These are phyloP conservation scores for Penaeus monodon DNA, from an alignment of 2,888 invertebrate genomes.

Conservation along the genomic window DNA sequence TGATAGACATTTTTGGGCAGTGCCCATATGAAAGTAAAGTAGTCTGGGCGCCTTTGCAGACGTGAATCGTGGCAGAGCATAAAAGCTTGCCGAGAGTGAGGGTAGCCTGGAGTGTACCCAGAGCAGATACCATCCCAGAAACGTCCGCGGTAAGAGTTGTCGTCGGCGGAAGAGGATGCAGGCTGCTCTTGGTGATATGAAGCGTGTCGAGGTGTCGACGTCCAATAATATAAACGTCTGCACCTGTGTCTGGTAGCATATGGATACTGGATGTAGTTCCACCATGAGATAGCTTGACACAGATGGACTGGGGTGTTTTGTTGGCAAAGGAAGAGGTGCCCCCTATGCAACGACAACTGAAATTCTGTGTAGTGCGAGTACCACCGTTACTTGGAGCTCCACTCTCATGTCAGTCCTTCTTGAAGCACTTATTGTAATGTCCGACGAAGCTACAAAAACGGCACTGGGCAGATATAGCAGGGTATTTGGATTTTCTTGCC, in stretches of 20 bases:
- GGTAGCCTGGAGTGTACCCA: conserved; percentile 6
- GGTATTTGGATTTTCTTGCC: background rate
- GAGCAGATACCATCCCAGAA: conserved; percentile 10
- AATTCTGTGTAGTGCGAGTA: background rate
- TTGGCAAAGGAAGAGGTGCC: background rate
- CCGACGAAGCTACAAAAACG: background rate
- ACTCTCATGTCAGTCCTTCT: background rate
- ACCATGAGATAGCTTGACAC: background rate
- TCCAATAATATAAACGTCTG: background rate
- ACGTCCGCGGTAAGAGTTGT: background rate
- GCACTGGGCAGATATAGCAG: background rate
- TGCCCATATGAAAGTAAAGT: conserved; percentile 9
- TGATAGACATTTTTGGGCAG: background rate
- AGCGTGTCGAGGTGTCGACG: conserved; percentile 8
- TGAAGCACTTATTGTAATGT: background rate
- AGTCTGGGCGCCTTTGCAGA: background rate
- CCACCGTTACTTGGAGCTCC: background rate
- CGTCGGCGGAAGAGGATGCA: background rate
- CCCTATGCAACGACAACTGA: background rate
- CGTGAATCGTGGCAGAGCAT: background rate
- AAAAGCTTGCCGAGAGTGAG: background rate
- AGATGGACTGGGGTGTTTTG: background rate
- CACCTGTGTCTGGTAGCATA: conserved; percentile 29
- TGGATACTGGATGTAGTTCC: background rate
- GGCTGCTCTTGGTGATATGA: background rate